Base-by-base conservation (phyloP, 2,888 invertebrate species). In the Leucophora obtusa region DNA sequence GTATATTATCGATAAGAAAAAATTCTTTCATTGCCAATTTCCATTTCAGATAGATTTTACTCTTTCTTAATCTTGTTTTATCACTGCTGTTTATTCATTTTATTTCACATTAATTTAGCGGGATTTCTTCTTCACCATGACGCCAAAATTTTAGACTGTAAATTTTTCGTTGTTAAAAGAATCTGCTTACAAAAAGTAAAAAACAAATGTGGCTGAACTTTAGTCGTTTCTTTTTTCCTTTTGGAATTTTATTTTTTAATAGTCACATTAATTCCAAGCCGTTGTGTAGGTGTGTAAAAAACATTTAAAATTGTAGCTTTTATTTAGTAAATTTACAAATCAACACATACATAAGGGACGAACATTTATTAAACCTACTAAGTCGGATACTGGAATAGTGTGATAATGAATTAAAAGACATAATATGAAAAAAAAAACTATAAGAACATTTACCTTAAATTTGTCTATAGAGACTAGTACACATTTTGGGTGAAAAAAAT, bases 71-170 rank as follows among this genome's bases (percentile, higher is more conserved):
- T 15, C 47, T 21, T 47, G 14, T 47, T 47, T 50, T 59, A 10
- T 82, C 58, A 69, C 78, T 83, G 82, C 83, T 85, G 86, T 85
- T 86, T 84, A 83, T 86, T 83, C 84, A 87, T 86, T 87, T 87
- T 84, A 83, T 82, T 84, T 84, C 84, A 83, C 87, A 87, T 87
- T 87, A 87, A 87, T 87, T 81, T 77, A 70, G 73, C 56, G 81
- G 81, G 77, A n/a, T 66, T 77, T 81, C 74, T 74, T 60, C 70
- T 87, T 85, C 28, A 66, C 24, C 54, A 66, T 78, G 77, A 66
- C 60, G 77, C 77, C 77, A 78, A 72, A 58, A 66, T 72, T 56
- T 28, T 5, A 47, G n/a, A 47, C 43, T n/a, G n/a, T 5, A 47
- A 47, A 70, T 70, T 70, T 51, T 28, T 28, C 28, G 60, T 35